A percentile compares a stretch with the other conserved stretches of the same genome.
Evolutionary conservation across 2,113 vertebrate genomes (phyloP).

Genomic region (Carassius gibelio): DNA sequence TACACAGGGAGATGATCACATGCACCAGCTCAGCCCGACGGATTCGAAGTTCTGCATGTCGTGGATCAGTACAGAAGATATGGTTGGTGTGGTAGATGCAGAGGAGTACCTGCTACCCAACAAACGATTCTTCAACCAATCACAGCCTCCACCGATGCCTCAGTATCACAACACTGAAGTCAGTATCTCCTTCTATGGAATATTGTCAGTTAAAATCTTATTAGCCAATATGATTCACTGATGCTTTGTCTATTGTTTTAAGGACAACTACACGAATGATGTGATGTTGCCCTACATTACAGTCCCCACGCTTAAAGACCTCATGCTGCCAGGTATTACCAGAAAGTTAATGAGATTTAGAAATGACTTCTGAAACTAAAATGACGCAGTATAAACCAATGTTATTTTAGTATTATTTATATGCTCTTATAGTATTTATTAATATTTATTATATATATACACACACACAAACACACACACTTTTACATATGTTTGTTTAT

Average conservation of each 20-base stretch:
- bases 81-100: constrained; percentile 83
- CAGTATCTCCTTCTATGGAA: constrained; percentile 46
- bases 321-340: constrained; percentile 78
- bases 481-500: too few species aligned
- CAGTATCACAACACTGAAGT: constrained; percentile 79
- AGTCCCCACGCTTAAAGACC: constrained; percentile 81
- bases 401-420: too few species aligned
- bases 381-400: too few species aligned
- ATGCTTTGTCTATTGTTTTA: background rate
- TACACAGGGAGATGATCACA: constrained; percentile 78
- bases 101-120: constrained; percentile 90
- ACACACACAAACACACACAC: too few species aligned
- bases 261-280: constrained; percentile 80
- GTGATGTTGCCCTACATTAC: constrained; percentile 86
- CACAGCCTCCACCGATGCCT: constrained; percentile 70
- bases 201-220: background rate
- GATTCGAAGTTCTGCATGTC: constrained; percentile 86
- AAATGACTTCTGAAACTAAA: too few species aligned
- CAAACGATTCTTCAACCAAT: constrained; percentile 82
- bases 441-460: too few species aligned
- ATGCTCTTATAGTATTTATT: too few species aligned
- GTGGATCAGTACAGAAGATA: constrained; percentile 86
- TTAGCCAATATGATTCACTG: background rate
- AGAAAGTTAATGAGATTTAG: background rate
- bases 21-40: constrained; percentile 84